Conservation (phyloP, 2,888 invertebrate species). For the Lithophane leautieri region DNA sequence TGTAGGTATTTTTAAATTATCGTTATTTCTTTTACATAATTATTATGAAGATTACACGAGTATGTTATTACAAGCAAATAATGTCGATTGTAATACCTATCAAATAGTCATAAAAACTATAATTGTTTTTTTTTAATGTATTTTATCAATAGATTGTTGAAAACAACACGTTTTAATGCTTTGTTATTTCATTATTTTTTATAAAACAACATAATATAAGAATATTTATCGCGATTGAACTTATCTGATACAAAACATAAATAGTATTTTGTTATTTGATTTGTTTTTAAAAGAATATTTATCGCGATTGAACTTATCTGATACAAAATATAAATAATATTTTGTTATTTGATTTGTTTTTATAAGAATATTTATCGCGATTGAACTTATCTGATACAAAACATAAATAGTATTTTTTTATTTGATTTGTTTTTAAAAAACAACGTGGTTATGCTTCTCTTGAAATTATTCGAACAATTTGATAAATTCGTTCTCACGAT, state of each 20-base stretch:
- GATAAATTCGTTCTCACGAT: not conserved
- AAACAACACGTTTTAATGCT: not conserved
- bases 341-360: no score
- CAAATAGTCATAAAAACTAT: constrained; percentile 39
- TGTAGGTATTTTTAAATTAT: constrained; percentile 25
- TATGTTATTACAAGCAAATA: constrained; percentile 31
- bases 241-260: not conserved
- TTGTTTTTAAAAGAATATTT: not conserved
- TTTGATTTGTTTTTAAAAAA: not conserved
- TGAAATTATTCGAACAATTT: not conserved
- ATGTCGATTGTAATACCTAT: constrained; percentile 20
- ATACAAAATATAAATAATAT: no score
- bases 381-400: not conserved
- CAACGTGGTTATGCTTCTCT: not conserved
- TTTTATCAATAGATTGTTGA: constrained; percentile 22
- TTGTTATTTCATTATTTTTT: not conserved
- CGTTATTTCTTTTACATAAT: constrained; percentile 13
- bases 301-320: no score
- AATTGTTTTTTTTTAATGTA: constrained; percentile 34
- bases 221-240: not conserved
- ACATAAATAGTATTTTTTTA: not conserved
- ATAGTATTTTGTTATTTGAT: not conserved
- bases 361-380: no score
- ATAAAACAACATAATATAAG: not conserved
- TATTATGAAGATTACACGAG: constrained; percentile 18